Percentiles rank a stretch among this genome's conserved stretches.
Conservation (phyloP, 2,113 vertebrate species). For the Amazona guildingii region DNA sequence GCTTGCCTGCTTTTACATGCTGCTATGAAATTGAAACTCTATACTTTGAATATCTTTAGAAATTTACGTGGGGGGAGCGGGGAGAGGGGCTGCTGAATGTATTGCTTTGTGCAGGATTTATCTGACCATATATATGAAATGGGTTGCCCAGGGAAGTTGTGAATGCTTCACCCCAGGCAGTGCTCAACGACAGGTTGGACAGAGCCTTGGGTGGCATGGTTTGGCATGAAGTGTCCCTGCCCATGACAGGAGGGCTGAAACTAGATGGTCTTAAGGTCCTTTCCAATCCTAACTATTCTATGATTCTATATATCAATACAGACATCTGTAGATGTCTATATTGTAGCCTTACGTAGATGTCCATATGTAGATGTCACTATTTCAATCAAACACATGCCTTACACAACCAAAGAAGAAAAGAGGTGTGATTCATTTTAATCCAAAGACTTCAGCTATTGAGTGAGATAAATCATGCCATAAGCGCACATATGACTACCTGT, state of each 20-base stretch:
- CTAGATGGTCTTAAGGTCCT: too few species aligned
- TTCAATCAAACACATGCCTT: not conserved
- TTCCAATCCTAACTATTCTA: too few species aligned
- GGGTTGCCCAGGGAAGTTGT: too few species aligned
- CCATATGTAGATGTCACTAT: not conserved
- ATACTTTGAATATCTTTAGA: not conserved
- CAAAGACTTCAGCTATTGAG: not conserved
- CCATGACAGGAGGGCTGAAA: too few species aligned
- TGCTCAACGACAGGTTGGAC: too few species aligned
- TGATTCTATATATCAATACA: not conserved
- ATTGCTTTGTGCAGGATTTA: not conserved
- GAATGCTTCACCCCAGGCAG: too few species aligned
- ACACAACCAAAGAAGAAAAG: not conserved
- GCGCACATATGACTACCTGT: not conserved
- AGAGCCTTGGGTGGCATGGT: too few species aligned
- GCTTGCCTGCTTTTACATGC: not conserved
- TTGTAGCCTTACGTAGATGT: not conserved
- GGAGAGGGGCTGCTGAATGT: not conserved
- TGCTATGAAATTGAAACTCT: not conserved
- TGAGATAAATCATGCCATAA: not conserved
- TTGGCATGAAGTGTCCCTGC: too few species aligned
- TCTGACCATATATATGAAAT: not conserved
- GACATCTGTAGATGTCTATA: not conserved
- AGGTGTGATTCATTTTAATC: not conserved
- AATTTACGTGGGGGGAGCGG: not conserved